Conservation (phyloP, 2,888 invertebrate genomes). For the Callyntrura sp. region DNA sequence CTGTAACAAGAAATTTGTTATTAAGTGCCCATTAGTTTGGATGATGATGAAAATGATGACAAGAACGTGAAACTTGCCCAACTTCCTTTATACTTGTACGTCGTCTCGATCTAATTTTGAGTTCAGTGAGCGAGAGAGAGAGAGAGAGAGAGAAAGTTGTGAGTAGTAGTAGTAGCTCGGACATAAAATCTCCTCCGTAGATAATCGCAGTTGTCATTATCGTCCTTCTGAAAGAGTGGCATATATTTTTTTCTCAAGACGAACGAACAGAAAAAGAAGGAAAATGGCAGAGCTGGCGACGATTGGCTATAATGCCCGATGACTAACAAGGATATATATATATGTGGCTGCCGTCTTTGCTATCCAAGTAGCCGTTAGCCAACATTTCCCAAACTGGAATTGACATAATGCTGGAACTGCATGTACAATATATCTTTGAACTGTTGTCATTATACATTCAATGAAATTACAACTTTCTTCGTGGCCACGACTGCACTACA, state of each 20-base stretch:
- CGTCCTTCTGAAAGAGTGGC: constrained; percentile 2
- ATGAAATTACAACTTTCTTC: too few relatives aligned
- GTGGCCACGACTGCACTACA: too few relatives aligned
- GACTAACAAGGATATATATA: not conserved
- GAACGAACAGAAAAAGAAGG: constrained; percentile 24
- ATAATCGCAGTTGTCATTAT: not conserved
- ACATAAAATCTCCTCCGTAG: constrained; percentile 39
- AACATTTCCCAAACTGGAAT: not conserved
- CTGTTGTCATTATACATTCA: not conserved
- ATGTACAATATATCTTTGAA: not conserved
- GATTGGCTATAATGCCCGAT: constrained; percentile 18
- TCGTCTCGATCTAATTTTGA: not conserved
- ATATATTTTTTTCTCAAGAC: constrained; percentile 29
- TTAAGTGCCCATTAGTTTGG: constrained; percentile 33
- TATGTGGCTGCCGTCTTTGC: not conserved
- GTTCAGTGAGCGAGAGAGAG: not conserved
- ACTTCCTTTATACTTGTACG: constrained; percentile 29
- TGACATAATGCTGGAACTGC: too few relatives aligned
- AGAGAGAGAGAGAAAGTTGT: not conserved
- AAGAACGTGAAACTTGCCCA: constrained; percentile 9
- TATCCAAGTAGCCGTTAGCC: not conserved
- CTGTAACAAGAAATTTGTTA: constrained; percentile 23
- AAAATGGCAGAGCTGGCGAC: constrained; percentile 47
- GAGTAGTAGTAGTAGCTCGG: not conserved
- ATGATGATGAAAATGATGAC: constrained; percentile 32